Base-by-base conservation (phyloP, 92 coral and sea anemone species). In the Zoanthus sansibaricus region DNA sequence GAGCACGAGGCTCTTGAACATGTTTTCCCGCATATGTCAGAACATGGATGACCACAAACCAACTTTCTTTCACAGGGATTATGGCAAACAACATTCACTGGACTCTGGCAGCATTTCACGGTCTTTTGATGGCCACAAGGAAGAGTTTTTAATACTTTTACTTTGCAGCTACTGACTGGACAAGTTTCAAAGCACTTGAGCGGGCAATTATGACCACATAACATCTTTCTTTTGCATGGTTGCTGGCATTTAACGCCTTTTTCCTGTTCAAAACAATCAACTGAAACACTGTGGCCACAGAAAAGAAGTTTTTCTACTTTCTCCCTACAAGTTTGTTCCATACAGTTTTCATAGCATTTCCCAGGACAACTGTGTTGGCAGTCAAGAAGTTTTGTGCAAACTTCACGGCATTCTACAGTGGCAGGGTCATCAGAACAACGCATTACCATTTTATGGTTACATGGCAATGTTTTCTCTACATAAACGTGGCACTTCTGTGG, bases 11-110 rank as follows among this genome's bases (percentile, higher is more conserved):
- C 89, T 51, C 92, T 78, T 76, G 87, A 72, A 20, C 75, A 83
- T 47, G 90, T 87, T 1, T 61, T 75, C 7, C 44, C 49, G 45
- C 98, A 94, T 7, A 37, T 32, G n/a, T 89, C 90, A 17, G 78
- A 18, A 56, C 98, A 94, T 25, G 12, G n/a, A 75, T 94, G 98
- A 10, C 94, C 95, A 42, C 98, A 94, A 1, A 83, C 86, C 51
- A 94, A 91, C 33, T 67, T 33, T n/a, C 30, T 67, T 17, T 44
- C 44, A 52, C 98, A 94, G 0, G 88, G 72, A 18, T 52, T 68
- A 11, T 62, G 82, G 62, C 98, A 94, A 16, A 45, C 21, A 10
- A 82, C 91, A 0, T 58, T 80, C 5, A 76, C 88, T 42, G 77
- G 49, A 18, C 90, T 76, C n/a, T 30, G 18, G 75, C 73, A 33